A percentile compares a stretch with the other conserved stretches of the same genome.
Conservation (phyloP, 1,140 invertebrate species). For the Coptotermes formosanus region DNA sequence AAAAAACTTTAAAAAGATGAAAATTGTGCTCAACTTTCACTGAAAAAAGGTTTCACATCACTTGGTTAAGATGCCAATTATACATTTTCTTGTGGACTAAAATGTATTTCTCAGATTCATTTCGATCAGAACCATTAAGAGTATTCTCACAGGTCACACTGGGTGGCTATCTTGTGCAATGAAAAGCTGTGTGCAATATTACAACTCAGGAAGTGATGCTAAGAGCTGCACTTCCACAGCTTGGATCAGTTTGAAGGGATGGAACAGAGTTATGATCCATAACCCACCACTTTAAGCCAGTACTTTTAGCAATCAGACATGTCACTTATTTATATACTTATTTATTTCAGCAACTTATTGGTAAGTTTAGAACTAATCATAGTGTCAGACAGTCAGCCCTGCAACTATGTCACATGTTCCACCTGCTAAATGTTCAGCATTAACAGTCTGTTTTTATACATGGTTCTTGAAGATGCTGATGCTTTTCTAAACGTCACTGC, state of each 20-base stretch:
- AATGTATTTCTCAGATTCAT: neutral
- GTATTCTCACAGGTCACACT: slow-evolving; percentile 20
- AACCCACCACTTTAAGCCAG: neutral
- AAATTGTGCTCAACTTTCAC: neutral
- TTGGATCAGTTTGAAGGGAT: neutral
- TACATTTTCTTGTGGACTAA: neutral
- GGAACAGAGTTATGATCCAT: neutral
- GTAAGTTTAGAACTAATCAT: neutral
- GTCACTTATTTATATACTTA: slow-evolving; percentile 7
- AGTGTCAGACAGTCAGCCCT: neutral
- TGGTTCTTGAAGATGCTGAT: neutral
- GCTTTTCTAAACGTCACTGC: neutral
- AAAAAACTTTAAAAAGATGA: neutral
- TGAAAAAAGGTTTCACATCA: neutral
- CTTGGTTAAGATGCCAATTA: neutral
- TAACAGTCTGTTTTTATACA: neutral
- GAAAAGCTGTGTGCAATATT: slow-evolving; percentile 22
- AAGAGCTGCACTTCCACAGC: neutral
- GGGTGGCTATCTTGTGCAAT: slow-evolving; percentile 17
- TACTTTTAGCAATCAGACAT: neutral
- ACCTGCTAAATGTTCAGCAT: no score
- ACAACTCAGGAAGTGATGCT: slow-evolving; percentile 14
- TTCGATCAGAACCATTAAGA: slow-evolving; percentile 15
- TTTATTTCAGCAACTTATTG: slow-evolving; percentile 15
- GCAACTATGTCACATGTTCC: no score